Evolutionary conservation across 2,113 vertebrate genomes (phyloP).

Genomic region (Microtus oregoni): DNA sequence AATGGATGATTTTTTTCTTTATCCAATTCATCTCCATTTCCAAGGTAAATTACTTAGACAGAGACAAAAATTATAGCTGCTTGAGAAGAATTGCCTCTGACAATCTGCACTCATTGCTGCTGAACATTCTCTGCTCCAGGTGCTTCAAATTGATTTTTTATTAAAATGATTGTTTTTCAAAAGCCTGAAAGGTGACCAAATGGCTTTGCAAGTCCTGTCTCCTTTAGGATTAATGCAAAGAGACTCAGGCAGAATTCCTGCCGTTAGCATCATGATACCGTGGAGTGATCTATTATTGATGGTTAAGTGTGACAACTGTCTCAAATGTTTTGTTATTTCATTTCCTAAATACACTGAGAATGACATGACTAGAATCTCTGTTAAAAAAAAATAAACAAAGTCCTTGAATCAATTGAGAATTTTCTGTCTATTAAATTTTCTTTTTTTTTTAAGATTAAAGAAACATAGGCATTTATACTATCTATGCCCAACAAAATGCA

Average conservation of each 20-base stretch:
- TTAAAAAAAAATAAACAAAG: not conserved
- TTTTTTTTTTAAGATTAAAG: not conserved
- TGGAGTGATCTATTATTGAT: not conserved
- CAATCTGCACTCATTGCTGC: not conserved
- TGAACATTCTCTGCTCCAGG: not conserved
- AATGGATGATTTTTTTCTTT: not conserved
- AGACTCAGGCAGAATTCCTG: not conserved
- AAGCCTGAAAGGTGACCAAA: slow-evolving; percentile 1
- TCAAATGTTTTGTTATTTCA: not conserved
- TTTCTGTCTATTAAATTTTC: not conserved
- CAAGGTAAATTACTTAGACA: slow-evolving; percentile 51
- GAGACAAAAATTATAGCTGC: not conserved
- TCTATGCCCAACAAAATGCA: not conserved
- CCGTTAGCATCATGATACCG: not conserved
- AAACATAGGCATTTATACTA: not conserved
- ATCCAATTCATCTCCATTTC: not conserved
- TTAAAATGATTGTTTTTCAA: slow-evolving; percentile 24
- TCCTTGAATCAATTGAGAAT: not conserved
- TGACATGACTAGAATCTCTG: not conserved
- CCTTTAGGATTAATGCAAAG: not conserved
- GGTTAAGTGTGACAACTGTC: not conserved
- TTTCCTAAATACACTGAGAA: not conserved
- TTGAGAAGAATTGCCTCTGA: slow-evolving; percentile 42
- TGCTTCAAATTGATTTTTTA: slow-evolving; percentile 48
- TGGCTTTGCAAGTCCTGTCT: not conserved